Evolutionary conservation across 2,888 invertebrate genomes (phyloP), one percentile per base, ranked within the genome.

Genomic region (Patella depressa): DNA sequence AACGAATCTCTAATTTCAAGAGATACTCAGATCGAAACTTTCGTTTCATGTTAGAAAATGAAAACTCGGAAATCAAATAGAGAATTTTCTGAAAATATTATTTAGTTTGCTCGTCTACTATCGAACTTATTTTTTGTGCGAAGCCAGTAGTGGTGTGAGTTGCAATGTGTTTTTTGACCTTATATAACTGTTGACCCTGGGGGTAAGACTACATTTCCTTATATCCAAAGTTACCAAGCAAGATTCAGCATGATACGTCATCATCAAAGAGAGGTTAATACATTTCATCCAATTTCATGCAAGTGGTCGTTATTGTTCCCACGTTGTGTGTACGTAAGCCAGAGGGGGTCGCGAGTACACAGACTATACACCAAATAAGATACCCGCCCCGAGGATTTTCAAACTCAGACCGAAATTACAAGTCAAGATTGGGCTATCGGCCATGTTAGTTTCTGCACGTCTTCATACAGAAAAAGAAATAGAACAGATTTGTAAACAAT

Each of bases 401-500:
- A 65, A 65, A 65, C 65, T 65, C 24, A 24, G 65, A 65, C 65
- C 65, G 65, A 65, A 65, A 65, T 65, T 65, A 65, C 65, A 65
- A 65, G 65, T 65, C 65, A 65, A 65, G 65, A 65, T 24, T 65
- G 65, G 24, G 65, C 65, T 65, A 65, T 19, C 65, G 65, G 65
- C 65, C 65, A 65, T 65, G 65, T 65, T 65, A 65, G 65, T 65
- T 65, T 65, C 65, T 65, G 24, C 65, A 65, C 19, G 65, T 65
- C 65, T 65, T 65, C 19, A 24, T 65, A 65, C 65, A 65, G 65
- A 65, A 65, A 65, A 24, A 65, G 65, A 65, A 65, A 65, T 65
- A 65, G 65, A 65, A 65, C 65, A 65, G 65, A 65, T 54, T 53
- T 73, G 65, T 59, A 65, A 53, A 70, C 73, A 69, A 72, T 72